Percentiles rank a stretch among this genome's conserved stretches.
phyloP scores from a whole-genome alignment of 2,888 invertebrate genomes.

The Brenthis daphne region DNA sequence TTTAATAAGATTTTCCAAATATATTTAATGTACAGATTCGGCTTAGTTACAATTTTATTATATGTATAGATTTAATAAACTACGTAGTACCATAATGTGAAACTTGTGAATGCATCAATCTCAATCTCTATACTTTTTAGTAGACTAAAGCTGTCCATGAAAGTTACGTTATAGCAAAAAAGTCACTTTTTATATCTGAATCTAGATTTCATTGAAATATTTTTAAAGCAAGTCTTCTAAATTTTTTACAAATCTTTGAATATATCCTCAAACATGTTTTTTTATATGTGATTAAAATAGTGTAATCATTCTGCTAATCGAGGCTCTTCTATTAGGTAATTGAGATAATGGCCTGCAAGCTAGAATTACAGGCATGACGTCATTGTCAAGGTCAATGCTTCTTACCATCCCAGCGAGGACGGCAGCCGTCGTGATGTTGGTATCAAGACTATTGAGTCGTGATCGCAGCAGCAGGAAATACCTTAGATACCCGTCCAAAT shows the following conservation, averaged over 20 bases:
- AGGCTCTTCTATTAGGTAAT: conserved; percentile 28
- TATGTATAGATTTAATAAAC: too few relatives aligned
- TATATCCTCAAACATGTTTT: not conserved
- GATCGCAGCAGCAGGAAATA: conserved; percentile 63
- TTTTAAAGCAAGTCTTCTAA: not conserved
- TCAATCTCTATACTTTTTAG: too few relatives aligned
- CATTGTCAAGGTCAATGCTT: conserved; percentile 57
- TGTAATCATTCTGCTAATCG: conserved; percentile 9
- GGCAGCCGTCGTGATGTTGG: conserved; percentile 60
- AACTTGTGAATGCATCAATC: too few relatives aligned
- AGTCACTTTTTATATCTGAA: too few relatives aligned
- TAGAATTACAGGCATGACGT: conserved; percentile 60
- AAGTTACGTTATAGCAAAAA: too few relatives aligned
- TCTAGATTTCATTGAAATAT: too few relatives aligned
- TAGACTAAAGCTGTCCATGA: too few relatives aligned
- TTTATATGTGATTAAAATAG: conserved; percentile 8
- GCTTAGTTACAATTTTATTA: too few relatives aligned
- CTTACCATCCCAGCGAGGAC: conserved; percentile 59
- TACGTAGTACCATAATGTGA: too few relatives aligned
- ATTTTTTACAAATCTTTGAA: not conserved
- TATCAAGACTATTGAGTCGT: conserved; percentile 49
- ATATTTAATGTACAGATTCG: too few relatives aligned
- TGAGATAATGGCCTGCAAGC: conserved; percentile 38
- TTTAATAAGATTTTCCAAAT: too few relatives aligned
- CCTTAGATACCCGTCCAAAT: conserved; percentile 22